Evolutionary conservation across 2,888 invertebrate genomes (phyloP).

Genomic region (Arenicola marina): DNA sequence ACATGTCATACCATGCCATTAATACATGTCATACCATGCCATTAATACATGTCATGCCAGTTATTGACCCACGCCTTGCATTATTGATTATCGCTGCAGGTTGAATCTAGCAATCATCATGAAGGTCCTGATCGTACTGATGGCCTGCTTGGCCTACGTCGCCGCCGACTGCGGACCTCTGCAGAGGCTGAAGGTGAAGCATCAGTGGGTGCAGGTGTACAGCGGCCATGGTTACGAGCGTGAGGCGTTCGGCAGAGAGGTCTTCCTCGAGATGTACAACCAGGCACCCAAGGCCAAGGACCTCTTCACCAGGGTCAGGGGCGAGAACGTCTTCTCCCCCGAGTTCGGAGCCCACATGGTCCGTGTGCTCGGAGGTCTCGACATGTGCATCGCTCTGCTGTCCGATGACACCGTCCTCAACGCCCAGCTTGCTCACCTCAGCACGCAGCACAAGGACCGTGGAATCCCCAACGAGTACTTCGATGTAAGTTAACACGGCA

Average conservation of each 20-base stretch:
- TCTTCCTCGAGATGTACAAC: not conserved
- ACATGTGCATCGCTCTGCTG: conserved; percentile 10
- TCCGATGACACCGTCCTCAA: not conserved
- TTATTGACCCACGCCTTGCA: too few species aligned
- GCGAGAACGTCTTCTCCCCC: not conserved
- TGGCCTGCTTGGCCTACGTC: conserved; percentile 1
- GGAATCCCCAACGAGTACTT: not conserved
- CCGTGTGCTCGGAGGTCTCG: conserved; percentile 8
- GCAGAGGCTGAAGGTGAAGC: conserved; percentile 7
- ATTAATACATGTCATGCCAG: too few species aligned
- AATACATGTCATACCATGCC: too few species aligned
- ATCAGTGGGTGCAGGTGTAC: conserved; percentile 2
- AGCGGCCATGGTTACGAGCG: not conserved
- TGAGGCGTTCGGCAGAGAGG: not conserved
- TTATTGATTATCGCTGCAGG: too few species aligned
- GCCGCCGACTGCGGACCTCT: conserved; percentile 2
- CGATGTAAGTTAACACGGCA: not conserved
- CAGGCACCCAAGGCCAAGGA: not conserved
- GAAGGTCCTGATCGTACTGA: conserved; percentile 4
- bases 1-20: too few species aligned
- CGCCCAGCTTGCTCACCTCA: conserved; percentile 5
- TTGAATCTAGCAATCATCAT: too few species aligned
- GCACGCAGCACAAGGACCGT: not conserved
- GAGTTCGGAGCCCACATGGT: conserved; percentile 2
- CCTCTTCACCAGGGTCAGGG: not conserved